Percentiles rank a stretch among this genome's conserved stretches.
These are phyloP conservation scores for Lampris megalopsis DNA, from an alignment of 2,113 vertebrate species.

Conservation along the genomic window DNA sequence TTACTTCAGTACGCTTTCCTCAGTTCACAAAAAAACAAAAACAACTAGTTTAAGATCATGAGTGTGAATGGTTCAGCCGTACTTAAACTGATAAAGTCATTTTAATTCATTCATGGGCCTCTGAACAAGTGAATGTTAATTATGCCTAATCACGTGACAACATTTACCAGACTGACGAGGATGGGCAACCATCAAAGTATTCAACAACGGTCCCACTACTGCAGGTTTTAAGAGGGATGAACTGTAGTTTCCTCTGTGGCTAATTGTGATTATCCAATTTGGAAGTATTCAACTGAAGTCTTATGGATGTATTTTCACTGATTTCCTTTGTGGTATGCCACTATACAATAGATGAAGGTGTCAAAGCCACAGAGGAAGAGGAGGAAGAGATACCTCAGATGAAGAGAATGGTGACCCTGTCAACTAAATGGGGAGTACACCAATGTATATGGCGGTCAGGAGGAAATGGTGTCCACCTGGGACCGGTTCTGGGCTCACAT, in stretches of 20 bases:
- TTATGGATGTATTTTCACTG: neutral
- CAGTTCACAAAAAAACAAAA: neutral
- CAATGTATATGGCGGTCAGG: constrained; percentile 2
- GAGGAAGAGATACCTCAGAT: neutral
- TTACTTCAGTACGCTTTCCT: constrained; percentile 6
- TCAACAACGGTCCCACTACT: neutral
- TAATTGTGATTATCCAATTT: neutral
- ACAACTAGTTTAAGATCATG: neutral
- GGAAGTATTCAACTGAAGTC: neutral
- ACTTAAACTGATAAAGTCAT: neutral
- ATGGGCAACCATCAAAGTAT: constrained; percentile 7
- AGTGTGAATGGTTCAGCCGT: neutral
- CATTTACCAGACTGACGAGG: neutral
- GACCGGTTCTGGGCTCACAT: too few species aligned
- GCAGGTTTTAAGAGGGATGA: constrained; percentile 4
- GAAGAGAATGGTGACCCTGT: constrained; percentile 6
- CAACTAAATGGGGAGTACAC: constrained; percentile 32
- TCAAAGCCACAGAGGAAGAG: constrained; percentile 20
- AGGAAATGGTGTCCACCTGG: neutral
- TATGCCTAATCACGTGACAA: neutral
- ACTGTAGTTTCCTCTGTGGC: neutral
- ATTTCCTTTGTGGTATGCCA: constrained; percentile 17
- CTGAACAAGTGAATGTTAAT: neutral
- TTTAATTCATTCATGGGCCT: neutral
- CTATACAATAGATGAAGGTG: constrained; percentile 34